phyloP scores from a whole-genome alignment of 2,888 invertebrate genomes.

The Orthosia gracilis region DNA sequence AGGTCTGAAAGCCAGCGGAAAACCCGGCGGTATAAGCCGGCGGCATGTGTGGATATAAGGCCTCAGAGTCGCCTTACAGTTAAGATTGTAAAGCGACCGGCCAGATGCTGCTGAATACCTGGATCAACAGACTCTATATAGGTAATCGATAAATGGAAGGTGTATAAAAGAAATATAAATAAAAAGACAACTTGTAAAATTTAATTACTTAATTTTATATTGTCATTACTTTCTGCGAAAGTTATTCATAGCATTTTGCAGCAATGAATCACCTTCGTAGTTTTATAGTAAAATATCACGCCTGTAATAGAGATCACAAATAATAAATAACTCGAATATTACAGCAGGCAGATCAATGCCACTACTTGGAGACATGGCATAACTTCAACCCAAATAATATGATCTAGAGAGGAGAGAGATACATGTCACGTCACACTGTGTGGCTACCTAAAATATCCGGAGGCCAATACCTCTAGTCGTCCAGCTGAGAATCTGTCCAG shows the following conservation, averaged over 20 bases:
- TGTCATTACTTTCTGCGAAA: slow-evolving; percentile 37
- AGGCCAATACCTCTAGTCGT: no score
- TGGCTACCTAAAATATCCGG: neutral
- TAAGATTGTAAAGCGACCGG: no score
- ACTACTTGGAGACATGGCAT: neutral
- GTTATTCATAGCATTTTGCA: slow-evolving; percentile 38
- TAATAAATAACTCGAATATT: neutral
- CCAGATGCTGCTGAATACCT: no score
- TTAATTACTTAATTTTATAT: slow-evolving; percentile 6
- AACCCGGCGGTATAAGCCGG: no score
- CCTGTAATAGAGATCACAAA: neutral
- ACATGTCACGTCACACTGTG: neutral
- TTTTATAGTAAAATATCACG: slow-evolving; percentile 20
- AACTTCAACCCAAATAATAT: neutral
- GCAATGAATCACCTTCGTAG: slow-evolving; percentile 51
- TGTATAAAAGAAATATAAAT: neutral
- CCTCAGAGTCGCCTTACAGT: no score
- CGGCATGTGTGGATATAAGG: no score
- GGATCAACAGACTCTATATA: no score
- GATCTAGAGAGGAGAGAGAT: neutral
- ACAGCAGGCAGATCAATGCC: neutral
- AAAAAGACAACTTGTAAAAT: neutral
- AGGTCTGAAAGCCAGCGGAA: no score
- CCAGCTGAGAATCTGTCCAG: no score
- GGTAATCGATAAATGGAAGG: neutral